These are phyloP conservation scores for Drosophila ohnishii DNA, from an alignment of 1,140 invertebrate genomes.

Conservation along the genomic window DNA sequence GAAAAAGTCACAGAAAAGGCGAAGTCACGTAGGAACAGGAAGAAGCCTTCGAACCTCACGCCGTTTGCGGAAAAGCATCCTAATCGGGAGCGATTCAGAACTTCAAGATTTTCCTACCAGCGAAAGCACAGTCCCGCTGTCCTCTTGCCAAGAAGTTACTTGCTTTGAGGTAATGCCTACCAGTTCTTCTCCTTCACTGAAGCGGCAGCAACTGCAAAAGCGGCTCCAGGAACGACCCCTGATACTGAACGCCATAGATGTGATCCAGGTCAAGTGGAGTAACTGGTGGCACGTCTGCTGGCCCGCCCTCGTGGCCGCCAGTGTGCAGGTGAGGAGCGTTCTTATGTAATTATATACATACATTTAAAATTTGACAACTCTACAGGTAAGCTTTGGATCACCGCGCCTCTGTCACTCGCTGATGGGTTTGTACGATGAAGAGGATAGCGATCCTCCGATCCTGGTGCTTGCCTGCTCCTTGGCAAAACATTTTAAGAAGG, in stretches of 20 bases:
- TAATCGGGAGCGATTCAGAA: slow-evolving; percentile 1
- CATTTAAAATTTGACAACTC: too few species aligned
- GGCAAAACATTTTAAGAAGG: not conserved
- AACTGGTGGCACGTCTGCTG: slow-evolving; percentile 6
- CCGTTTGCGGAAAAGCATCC: not conserved
- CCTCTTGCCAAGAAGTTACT: not conserved
- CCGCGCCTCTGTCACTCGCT: slow-evolving; percentile 10
- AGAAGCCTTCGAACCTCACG: not conserved
- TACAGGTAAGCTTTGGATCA: slow-evolving; percentile 20
- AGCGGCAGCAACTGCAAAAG: not conserved
- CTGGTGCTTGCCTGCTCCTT: not conserved
- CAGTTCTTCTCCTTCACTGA: not conserved
- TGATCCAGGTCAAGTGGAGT: not conserved
- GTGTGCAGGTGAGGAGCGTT: not conserved
- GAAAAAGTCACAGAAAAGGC: slow-evolving; percentile 1
- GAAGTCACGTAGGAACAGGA: not conserved
- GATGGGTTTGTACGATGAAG: slow-evolving; percentile 14
- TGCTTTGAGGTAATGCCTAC: not conserved
- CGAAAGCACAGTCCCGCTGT: not conserved
- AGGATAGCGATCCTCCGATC: slow-evolving; percentile 2
- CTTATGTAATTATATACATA: not conserved
- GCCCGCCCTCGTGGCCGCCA: not conserved
- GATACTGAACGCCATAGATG: slow-evolving; percentile 25
- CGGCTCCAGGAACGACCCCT: slow-evolving; percentile 31
- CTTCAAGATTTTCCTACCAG: too few species aligned